A percentile compares a stretch with the other conserved stretches of the same genome.
Conservation (phyloP, 1,140 invertebrate species). For the Aradophagus sp. region DNA sequence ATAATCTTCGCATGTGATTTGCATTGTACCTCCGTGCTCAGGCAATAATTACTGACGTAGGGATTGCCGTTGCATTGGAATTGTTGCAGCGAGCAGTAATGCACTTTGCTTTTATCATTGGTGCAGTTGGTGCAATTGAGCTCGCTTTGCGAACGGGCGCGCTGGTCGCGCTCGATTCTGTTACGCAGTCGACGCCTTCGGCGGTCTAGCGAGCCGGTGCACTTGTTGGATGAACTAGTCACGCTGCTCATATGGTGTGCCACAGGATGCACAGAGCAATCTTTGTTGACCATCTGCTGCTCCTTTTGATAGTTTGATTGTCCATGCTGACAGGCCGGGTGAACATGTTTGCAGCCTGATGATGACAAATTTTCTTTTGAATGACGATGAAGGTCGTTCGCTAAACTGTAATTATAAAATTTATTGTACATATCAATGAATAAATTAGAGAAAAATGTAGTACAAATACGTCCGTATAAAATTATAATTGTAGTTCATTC, state of each 20-base stretch:
- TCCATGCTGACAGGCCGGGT: conserved; percentile 34
- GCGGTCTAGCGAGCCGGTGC: conserved; percentile 63
- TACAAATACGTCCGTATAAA: too few relatives aligned
- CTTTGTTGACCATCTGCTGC: conserved; percentile 42
- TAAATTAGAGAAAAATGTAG: too few relatives aligned
- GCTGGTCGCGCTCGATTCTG: conserved; percentile 65
- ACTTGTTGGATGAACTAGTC: conserved; percentile 43
- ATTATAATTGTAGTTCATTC: too few relatives aligned
- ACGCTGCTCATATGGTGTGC: conserved; percentile 34
- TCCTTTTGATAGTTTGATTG: conserved; percentile 42
- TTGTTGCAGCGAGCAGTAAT: conserved; percentile 66
- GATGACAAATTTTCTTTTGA: conserved; percentile 49
- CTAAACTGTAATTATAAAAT: conserved; percentile 15
- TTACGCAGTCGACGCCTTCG: conserved; percentile 63
- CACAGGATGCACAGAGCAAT: conserved; percentile 37
- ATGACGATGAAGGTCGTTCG: conserved; percentile 35
- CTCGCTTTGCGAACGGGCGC: conserved; percentile 68
- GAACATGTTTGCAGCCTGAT: conserved; percentile 43
- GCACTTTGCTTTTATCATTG: conserved; percentile 58
- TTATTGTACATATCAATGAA: too few relatives aligned
- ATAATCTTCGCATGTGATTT: too few relatives aligned
- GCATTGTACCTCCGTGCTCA: conserved; percentile 66
- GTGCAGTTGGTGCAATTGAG: conserved; percentile 59
- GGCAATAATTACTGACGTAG: conserved; percentile 63
- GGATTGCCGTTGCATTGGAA: conserved; percentile 65